Base-by-base conservation (phyloP, 2,888 invertebrate genomes). In the Meganola albula region DNA sequence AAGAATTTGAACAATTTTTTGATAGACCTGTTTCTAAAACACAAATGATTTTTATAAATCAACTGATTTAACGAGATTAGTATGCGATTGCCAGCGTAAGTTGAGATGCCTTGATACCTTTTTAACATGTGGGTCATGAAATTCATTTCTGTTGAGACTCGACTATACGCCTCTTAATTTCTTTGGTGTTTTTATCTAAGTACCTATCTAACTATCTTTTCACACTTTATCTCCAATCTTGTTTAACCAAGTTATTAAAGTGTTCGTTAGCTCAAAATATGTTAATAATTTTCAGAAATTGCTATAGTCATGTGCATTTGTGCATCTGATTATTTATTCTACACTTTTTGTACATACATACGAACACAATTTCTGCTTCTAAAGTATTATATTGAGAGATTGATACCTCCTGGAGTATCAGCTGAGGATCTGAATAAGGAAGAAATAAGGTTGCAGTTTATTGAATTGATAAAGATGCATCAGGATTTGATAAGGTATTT, bases 321-420 rank as follows among this genome's bases (percentile, higher is more conserved):
- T 6, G 41, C 53, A 0, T 47, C 58, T 0, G 77, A 78, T 36
- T 63, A 56, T 10, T 41, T 76, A 0, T 70, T 71, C 12, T 77
- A 65, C 32, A 63, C 51, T 0, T 67, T 60, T 37, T 70, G 72
- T 27, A 64, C 63, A 0, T 67, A 68, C 34, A 60, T 75, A 4
- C 46, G 61, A 0, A 61, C 68, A 5, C 78, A 77, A 33, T 76
- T 76, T 35, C 58, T 58, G 2, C 38, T 75, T 3, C 44, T 78
- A 4, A 57, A 58, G 27, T 18, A 57, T 16, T 41, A 61, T 2
- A 44, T 75, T 5, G 54, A 63, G 32, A 48, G 37, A 4, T 28
- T 72, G 1, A 50, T 71, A 2, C 50, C 52, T 9, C 20, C 12
- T 1, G 23, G 43, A 2, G 29, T 24, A 2, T 8, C 10, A 20